Percentiles rank a stretch among this genome's conserved stretches.
phyloP scores from a whole-genome alignment of 2,113 vertebrate species.

The Channa maculata region DNA sequence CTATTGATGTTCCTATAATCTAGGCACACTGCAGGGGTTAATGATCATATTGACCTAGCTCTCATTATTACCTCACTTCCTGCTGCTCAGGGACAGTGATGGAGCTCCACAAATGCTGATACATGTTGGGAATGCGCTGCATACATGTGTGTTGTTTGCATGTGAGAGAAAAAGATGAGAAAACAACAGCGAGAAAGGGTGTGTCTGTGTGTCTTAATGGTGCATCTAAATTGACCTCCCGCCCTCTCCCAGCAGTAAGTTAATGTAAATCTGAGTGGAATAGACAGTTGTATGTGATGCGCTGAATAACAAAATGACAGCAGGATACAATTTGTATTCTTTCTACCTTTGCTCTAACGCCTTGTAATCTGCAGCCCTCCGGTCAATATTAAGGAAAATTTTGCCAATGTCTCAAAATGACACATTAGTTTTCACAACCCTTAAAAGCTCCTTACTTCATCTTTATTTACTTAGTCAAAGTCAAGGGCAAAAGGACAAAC shows the following conservation, averaged over 20 bases:
- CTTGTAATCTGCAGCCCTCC: constrained; percentile 43
- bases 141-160: constrained; percentile 35
- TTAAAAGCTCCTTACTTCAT: constrained; percentile 33
- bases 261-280: constrained; percentile 69
- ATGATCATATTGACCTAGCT: constrained; percentile 75
- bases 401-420: constrained; percentile 44
- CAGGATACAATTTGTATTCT: constrained; percentile 63
- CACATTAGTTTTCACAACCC: constrained; percentile 31
- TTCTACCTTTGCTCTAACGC: constrained; percentile 45
- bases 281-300: constrained; percentile 62
- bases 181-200: constrained; percentile 17
- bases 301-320: constrained; percentile 66
- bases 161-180: constrained; percentile 15
- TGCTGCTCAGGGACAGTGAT: constrained; percentile 60
- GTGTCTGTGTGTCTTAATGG: constrained; percentile 46
- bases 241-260: constrained; percentile 49
- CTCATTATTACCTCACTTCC: constrained; percentile 78
- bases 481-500: constrained; percentile 72
- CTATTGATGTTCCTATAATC: constrained; percentile 77
- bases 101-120: constrained; percentile 47
- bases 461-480: constrained; percentile 63
- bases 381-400: constrained; percentile 43
- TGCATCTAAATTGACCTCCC: constrained; percentile 72
- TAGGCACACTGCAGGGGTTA: constrained; percentile 72
- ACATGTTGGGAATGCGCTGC: constrained; percentile 51